phyloP scores from a whole-genome alignment of 2,113 vertebrate species.

The Labeo catla region DNA sequence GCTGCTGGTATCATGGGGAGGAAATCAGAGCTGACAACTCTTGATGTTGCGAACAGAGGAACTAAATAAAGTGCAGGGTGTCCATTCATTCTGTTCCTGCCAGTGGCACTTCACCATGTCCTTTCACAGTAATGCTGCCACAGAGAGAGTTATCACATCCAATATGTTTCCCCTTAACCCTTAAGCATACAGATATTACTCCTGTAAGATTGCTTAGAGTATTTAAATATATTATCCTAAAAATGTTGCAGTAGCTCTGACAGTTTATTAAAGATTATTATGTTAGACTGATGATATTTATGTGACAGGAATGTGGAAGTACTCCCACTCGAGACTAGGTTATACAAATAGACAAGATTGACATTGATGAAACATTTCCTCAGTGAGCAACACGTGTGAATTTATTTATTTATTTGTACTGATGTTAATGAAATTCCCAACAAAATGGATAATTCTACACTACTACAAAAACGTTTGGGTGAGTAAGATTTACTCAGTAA shows the following conservation, averaged over 20 bases:
- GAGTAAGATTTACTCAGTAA: too few species aligned
- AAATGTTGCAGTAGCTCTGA: neutral
- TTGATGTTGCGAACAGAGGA: constrained; percentile 40
- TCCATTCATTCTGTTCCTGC: constrained; percentile 30
- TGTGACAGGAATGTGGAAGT: neutral
- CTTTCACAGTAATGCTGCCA: neutral
- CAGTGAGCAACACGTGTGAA: neutral
- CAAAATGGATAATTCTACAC: too few species aligned
- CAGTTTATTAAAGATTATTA: neutral
- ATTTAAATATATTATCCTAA: neutral
- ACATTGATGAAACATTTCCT: neutral
- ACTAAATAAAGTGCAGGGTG: constrained; percentile 53
- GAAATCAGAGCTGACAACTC: constrained; percentile 44
- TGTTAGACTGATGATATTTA: neutral
- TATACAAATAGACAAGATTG: neutral
- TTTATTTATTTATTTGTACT: too few species aligned
- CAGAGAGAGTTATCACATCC: neutral
- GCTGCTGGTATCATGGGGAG: constrained; percentile 35
- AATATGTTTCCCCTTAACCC: neutral
- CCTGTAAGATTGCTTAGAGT: neutral
- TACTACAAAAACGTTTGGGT: too few species aligned
- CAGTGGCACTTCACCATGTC: constrained; percentile 17
- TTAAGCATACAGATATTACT: neutral
- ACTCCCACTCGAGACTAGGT: neutral
- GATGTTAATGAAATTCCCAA: too few species aligned